A percentile compares a stretch with the other conserved stretches of the same genome.
Evolutionary conservation across 2,797 vertebrate genomes (phyloP).

Genomic region (Rhyacichthys aspro): DNA sequence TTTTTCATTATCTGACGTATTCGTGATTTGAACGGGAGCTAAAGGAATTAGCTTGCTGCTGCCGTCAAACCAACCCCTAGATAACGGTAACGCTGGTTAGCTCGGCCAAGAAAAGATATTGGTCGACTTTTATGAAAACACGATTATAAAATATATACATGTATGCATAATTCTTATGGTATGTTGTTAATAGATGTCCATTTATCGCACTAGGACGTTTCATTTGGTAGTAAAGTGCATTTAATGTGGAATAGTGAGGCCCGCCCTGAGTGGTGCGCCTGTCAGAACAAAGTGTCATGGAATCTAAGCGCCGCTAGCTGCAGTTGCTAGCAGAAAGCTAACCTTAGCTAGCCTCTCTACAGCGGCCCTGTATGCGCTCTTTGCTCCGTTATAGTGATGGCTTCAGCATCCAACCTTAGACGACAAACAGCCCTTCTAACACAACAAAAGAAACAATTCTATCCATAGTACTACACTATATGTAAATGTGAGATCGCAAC

Average conservation of each 20-base stretch:
- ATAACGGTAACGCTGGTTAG: conserved; percentile 38
- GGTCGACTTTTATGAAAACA: conserved; percentile 34
- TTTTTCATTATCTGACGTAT: conserved; percentile 15
- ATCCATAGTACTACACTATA: neutral
- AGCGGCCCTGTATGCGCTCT: conserved; percentile 46
- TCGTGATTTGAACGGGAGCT: conserved; percentile 19
- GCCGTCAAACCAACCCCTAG: conserved; percentile 33
- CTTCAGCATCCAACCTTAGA: conserved; percentile 48
- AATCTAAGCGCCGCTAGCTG: conserved; percentile 63
- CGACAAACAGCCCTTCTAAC: conserved; percentile 30
- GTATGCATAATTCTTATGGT: fast-evolving
- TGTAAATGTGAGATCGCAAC: neutral
- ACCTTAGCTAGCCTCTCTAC: conserved; percentile 40
- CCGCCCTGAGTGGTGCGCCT: conserved; percentile 56
- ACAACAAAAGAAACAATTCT: conserved; percentile 10
- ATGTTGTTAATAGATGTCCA: neutral
- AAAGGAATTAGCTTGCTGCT: conserved; percentile 21
- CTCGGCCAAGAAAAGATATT: conserved; percentile 59
- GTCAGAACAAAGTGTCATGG: conserved; percentile 79
- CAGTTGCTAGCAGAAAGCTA: conserved; percentile 27
- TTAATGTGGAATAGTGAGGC: conserved; percentile 41
- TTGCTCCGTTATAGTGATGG: conserved; percentile 50
- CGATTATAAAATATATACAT: neutral
- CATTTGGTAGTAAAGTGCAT: conserved; percentile 28
- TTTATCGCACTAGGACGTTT: fast-evolving